Conservation (phyloP, 2,797 vertebrate genomes). For the Poecilia picta region DNA sequence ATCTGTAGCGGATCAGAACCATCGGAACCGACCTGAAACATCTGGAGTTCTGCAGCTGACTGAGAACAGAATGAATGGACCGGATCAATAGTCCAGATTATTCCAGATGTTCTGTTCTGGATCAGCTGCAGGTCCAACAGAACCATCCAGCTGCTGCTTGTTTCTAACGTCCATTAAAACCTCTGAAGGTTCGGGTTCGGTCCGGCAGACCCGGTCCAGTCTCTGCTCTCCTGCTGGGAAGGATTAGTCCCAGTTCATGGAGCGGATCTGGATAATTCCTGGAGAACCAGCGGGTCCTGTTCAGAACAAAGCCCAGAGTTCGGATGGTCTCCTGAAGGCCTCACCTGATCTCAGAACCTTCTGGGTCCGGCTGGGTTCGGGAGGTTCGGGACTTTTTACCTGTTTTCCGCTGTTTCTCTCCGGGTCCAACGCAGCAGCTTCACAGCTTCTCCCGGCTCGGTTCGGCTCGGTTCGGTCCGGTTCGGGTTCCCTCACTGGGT, state of each 20-base stretch:
- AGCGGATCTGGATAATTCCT: background rate
- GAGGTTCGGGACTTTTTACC: conserved; percentile 34
- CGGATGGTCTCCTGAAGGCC: conserved; percentile 8
- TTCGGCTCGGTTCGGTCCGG: conserved; percentile 13
- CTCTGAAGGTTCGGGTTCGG: background rate
- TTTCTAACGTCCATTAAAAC: background rate
- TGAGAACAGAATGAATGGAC: background rate
- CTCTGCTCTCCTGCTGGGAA: background rate
- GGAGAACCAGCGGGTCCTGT: background rate
- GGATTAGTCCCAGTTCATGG: background rate
- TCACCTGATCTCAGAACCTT: background rate
- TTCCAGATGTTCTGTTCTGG: background rate
- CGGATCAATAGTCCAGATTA: background rate
- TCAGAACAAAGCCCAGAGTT: conserved; percentile 1
- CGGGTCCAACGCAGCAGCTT: conserved; percentile 46
- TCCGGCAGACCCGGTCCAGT: background rate
- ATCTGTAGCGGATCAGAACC: background rate
- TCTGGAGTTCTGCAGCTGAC: background rate
- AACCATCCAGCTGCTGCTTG: background rate
- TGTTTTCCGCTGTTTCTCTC: conserved; percentile 41
- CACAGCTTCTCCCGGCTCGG: conserved; percentile 5
- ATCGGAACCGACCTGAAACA: background rate
- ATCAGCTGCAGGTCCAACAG: background rate
- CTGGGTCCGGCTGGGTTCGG: background rate
- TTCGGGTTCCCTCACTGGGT: conserved; percentile 29